Evolutionary conservation across 2,888 invertebrate species (phyloP).

Genomic region (Eilema sororculum): DNA sequence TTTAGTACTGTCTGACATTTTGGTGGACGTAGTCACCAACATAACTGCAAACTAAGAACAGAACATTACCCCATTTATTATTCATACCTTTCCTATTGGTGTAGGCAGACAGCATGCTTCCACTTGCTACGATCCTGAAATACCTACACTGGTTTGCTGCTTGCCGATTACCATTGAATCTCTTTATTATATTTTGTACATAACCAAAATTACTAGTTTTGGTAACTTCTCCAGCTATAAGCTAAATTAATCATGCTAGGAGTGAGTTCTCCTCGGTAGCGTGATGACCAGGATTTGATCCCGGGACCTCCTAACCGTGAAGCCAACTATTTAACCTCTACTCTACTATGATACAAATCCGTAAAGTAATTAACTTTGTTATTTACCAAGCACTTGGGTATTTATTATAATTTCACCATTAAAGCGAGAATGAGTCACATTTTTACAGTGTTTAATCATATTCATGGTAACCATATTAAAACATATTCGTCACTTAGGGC

Average conservation of each 20-base stretch:
- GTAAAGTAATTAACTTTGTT: conserved; percentile 31
- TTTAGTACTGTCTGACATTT: neutral
- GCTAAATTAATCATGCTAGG: too few relatives aligned
- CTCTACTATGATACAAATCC: neutral
- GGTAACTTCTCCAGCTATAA: too few relatives aligned
- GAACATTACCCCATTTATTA: neutral
- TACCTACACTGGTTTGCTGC: too few relatives aligned
- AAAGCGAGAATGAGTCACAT: neutral
- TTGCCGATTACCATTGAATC: too few relatives aligned
- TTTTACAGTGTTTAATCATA: neutral
- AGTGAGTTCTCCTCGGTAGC: too few relatives aligned
- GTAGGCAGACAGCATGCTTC: neutral
- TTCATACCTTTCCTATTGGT: too few relatives aligned
- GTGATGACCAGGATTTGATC: too few relatives aligned
- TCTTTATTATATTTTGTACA: too few relatives aligned
- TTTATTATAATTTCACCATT: conserved; percentile 22
- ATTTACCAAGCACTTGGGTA: conserved; percentile 29
- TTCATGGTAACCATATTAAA: neutral
- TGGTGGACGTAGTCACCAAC: neutral
- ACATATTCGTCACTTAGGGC: neutral
- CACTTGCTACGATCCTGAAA: neutral
- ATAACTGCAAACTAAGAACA: neutral
- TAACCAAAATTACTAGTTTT: too few relatives aligned
- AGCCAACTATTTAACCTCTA: neutral
- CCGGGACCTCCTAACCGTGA: neutral